These are phyloP conservation scores for Archips xylosteana DNA, from an alignment of 2,888 invertebrate species.

Conservation along the genomic window DNA sequence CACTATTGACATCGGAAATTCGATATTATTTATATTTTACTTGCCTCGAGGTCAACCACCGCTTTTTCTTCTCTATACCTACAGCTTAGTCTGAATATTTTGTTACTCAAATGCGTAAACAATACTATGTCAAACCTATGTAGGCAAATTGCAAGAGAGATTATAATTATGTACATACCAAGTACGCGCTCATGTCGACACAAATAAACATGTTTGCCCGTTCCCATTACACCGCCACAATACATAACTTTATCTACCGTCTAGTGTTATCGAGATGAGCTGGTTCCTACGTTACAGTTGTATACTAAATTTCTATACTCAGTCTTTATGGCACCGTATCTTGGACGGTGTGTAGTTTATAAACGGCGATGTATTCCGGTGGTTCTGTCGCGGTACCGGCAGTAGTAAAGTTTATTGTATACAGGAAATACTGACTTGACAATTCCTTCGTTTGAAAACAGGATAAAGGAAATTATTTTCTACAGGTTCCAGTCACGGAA, in stretches of 20 bases:
- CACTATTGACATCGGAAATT: neutral
- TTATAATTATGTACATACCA: slow-evolving; percentile 16
- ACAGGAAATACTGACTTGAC: no score
- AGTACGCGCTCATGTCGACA: slow-evolving; percentile 46
- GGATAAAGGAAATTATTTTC: no score
- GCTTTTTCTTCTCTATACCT: neutral
- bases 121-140: neutral
- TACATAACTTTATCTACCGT: slow-evolving; percentile 22
- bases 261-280: slow-evolving; percentile 37
- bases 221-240: slow-evolving; percentile 47
- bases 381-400: neutral
- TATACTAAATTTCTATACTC: neutral
- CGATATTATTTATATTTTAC: neutral
- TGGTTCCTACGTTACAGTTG: neutral
- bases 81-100: neutral
- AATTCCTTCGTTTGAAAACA: no score
- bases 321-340: slow-evolving; percentile 1
- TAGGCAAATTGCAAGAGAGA: neutral
- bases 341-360: neutral
- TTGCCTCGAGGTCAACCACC: neutral
- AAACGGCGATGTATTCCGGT: neutral
- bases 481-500: no score
- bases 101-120: neutral
- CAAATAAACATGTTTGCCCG: slow-evolving; percentile 62
- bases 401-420: no score